A percentile compares a stretch with the other conserved stretches of the same genome.
Conservation (phyloP, 2,888 invertebrate genomes). For the Onthophagus sagittarius region DNA sequence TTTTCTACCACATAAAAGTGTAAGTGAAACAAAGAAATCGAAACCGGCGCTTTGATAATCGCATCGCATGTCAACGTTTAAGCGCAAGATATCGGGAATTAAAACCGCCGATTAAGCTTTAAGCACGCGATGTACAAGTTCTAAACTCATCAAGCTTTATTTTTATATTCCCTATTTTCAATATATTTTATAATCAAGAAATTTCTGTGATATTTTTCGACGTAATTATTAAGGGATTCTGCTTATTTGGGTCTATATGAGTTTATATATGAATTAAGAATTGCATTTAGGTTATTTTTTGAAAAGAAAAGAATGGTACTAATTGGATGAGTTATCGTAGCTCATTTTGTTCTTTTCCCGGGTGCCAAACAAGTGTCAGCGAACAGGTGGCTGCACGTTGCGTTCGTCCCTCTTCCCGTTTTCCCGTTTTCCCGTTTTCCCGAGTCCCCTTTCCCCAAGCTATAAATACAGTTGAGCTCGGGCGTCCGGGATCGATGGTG, state of each 20-base stretch:
- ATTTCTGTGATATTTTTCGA: too few species aligned
- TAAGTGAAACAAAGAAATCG: neutral
- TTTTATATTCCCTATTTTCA: neutral
- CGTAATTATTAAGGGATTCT: too few species aligned
- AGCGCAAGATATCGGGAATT: neutral
- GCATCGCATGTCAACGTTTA: neutral
- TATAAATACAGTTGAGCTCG: slow-evolving; percentile 36
- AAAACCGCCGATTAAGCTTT: neutral
- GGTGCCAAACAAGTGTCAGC: slow-evolving; percentile 19
- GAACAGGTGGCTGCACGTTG: slow-evolving; percentile 31
- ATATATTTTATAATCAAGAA: too few species aligned
- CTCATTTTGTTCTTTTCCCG: neutral
- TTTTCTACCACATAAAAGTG: too few species aligned
- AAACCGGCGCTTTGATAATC: neutral
- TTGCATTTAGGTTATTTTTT: too few species aligned
- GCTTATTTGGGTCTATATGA: too few species aligned
- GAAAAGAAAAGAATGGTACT: neutral
- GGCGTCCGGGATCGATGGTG: slow-evolving; percentile 32
- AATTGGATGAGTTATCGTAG: neutral
- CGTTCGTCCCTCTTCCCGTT: slow-evolving; percentile 28
- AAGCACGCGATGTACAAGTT: neutral
- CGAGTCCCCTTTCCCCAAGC: slow-evolving; percentile 24
- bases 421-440: neutral
- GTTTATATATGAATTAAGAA: too few species aligned
- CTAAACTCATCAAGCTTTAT: neutral